Percentiles rank a stretch among this genome's conserved stretches.
Evolutionary conservation across 53 echinoderm and acorn worm genomes (phyloP).

Genomic region (Echinometra lucunter): DNA sequence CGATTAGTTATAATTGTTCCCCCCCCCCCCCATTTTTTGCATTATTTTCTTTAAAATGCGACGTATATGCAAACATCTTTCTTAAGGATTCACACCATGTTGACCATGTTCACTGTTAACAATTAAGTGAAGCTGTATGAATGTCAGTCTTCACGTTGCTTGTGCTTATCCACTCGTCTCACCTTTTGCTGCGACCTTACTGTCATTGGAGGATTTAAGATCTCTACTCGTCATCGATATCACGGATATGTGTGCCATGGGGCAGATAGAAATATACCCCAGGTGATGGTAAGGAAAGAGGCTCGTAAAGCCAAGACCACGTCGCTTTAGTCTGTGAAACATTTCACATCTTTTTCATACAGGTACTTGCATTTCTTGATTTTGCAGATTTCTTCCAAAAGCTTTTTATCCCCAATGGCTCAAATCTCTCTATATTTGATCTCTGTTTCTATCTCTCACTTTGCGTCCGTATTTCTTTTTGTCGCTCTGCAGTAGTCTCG

Average conservation of each 20-base stretch:
- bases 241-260: constrained; percentile 1
- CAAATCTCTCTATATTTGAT: constrained; percentile 15
- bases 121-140: background rate
- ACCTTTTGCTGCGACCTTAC: background rate
- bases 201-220: constrained; percentile 20
- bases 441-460: constrained; percentile 8
- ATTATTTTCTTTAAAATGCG: background rate
- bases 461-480: background rate
- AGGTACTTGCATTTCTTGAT: constrained; percentile 8
- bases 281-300: background rate
- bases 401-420: constrained; percentile 19
- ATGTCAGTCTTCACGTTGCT: background rate
- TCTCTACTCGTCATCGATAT: constrained; percentile 18
- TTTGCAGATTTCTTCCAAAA: constrained; percentile 2
- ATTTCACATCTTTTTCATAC: constrained; percentile 12
- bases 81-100: background rate
- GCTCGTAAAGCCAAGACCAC: background rate
- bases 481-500: background rate
- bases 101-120: background rate
- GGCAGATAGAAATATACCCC: background rate
- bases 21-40: background rate
- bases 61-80: background rate
- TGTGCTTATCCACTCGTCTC: constrained; percentile 3
- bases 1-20: too few relatives aligned
- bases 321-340: constrained; percentile 10